Evolutionary conservation across 2,797 vertebrate species (phyloP).

Genomic region (Heliangelus exortis): DNA sequence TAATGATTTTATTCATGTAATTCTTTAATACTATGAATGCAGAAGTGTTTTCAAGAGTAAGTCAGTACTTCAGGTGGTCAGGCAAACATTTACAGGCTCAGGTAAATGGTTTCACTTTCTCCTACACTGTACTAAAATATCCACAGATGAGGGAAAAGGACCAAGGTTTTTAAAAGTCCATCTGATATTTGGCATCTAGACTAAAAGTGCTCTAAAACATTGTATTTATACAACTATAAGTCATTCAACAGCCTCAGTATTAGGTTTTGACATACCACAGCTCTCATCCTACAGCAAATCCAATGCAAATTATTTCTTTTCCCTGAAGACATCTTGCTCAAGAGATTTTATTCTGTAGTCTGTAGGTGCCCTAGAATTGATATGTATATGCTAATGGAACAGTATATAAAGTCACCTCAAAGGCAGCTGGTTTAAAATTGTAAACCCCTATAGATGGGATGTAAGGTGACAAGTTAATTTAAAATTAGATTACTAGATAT

Average conservation of each 20-base stretch:
- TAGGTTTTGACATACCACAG: neutral
- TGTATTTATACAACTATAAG: neutral
- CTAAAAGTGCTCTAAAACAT: neutral
- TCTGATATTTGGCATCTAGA: neutral
- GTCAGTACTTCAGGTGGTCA: neutral
- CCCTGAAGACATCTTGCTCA: neutral
- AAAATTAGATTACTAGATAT: constrained; percentile 67
- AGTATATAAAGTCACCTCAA: constrained; percentile 72
- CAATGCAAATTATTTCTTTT: neutral
- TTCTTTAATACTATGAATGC: neutral
- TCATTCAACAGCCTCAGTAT: neutral
- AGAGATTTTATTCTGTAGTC: constrained; percentile 33
- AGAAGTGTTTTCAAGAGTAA: neutral
- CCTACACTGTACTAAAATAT: neutral
- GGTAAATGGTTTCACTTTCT: neutral
- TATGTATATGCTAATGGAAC: constrained; percentile 51
- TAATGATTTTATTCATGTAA: neutral
- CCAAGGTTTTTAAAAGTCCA: neutral
- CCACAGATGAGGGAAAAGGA: neutral
- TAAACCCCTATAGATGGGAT: constrained; percentile 58
- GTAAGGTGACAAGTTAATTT: constrained; percentile 69
- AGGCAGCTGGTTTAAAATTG: constrained; percentile 67
- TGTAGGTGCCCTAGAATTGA: constrained; percentile 55
- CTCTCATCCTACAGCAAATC: constrained; percentile 21
- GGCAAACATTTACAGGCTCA: neutral